Base-by-base conservation (phyloP, 2,113 vertebrate species). In the Vidua macroura region DNA sequence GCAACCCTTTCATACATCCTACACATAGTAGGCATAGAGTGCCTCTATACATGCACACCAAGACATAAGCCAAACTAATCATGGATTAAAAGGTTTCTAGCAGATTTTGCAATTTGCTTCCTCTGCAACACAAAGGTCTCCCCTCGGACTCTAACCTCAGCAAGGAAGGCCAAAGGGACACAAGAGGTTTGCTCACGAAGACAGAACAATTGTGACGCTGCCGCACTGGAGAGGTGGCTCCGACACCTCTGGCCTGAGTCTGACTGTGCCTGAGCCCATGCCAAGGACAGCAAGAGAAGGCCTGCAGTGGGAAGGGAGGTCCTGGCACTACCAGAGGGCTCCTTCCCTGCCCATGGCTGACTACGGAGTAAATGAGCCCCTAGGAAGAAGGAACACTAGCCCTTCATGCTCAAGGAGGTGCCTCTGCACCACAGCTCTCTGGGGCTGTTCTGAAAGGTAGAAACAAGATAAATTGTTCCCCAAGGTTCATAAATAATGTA, bases 401-500 rank as follows among this genome's bases (percentile, higher is more conserved):
- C 37, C 6, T 69, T 75, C 56, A 37, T 35, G 14, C 27, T 31
- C 22, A 1, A 6, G 75, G n/a, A 69, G 20, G 37, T 35, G 16
- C 35, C 31, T 93, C 48, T 44, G 60, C 43, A 79, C 55, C 37
- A 33, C 43, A 78, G 77, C 43, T 92, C 85, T 74, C 24, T 7
- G 62, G 56, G 55, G 27, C 67, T 72, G 51, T 66, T 93, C 83
- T 81, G 53, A 93, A 94, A 84, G 87, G 89, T 83, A 89, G 92
- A 94, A 97, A 72, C 88, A 89, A 74, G 85, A 85, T 25, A 94
- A 93, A 93, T 87, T 96, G 69, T 48, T 95, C 82, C 86, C 77
- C 55, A 72, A 70, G 69, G 90, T 91, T 89, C 58, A 83, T 97
- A 91, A 96, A 96, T 96, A 91, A 88, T 79, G 76, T 17, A 95